Evolutionary conservation across 2,113 vertebrate genomes (phyloP).

Genomic region (Nycticorax nycticorax): DNA sequence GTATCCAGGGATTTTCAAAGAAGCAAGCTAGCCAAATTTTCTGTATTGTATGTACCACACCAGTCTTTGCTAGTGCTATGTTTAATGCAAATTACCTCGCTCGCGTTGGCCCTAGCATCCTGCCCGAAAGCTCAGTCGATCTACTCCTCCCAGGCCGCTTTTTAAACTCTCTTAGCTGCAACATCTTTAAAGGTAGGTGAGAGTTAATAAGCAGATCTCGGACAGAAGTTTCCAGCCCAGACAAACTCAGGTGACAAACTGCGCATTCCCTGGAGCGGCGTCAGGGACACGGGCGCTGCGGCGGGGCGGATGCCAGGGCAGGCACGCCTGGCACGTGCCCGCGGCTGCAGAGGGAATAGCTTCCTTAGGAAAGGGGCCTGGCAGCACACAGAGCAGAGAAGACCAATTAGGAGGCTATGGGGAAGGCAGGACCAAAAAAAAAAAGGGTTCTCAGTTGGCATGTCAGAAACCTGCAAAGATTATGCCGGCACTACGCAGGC

Average conservation of each 20-base stretch:
- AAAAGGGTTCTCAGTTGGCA: neutral
- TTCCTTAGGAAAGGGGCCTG: neutral
- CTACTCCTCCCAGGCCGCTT: neutral
- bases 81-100: neutral
- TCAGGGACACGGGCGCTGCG: accelerated
- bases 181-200: neutral
- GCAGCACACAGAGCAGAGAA: neutral
- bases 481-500: neutral
- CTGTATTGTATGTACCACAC: neutral
- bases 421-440: neutral
- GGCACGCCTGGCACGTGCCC: neutral
- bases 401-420: neutral
- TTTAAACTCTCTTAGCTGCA: neutral
- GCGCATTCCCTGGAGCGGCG: neutral
- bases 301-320: neutral
- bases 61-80: neutral
- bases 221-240: neutral
- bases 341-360: neutral
- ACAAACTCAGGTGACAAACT: neutral
- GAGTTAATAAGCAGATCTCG: neutral
- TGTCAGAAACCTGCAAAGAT: neutral
- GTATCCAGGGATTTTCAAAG: neutral
- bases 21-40: neutral
- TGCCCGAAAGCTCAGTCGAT: neutral
- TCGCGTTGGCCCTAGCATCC: neutral